Conservation (phyloP, 30 jellyfish, hydroid and myxozoan genomes). For the Pseudorhiza aurosa region DNA sequence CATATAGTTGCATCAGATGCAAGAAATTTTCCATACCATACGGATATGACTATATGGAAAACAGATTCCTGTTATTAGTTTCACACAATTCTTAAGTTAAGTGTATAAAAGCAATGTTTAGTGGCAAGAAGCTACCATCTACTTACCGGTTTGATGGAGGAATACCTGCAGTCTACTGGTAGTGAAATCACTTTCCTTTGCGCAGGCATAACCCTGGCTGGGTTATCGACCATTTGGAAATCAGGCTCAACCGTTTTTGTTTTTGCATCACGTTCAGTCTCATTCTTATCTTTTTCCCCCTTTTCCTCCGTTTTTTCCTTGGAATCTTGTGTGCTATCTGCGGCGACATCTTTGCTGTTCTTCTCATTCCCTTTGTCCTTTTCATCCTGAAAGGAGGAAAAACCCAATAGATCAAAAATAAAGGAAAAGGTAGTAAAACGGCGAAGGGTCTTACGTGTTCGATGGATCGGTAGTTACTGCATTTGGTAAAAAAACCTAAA, state of each 20-base stretch:
- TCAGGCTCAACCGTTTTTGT: constrained; percentile 80
- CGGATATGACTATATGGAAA: no score
- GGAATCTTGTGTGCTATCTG: constrained; percentile 30
- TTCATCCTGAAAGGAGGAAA: constrained; percentile 37
- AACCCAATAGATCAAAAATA: no score
- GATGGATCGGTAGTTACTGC: no score
- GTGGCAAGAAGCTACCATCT: neutral
- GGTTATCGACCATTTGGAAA: constrained; percentile 90
- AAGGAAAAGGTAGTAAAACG: no score
- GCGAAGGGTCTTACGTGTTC: no score
- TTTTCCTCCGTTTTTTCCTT: constrained; percentile 54
- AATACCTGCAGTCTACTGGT: constrained; percentile 73
- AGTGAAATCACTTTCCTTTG: constrained; percentile 75
- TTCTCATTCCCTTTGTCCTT: constrained; percentile 79
- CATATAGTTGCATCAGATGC: no score
- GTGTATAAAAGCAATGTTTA: no score
- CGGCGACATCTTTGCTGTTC: constrained; percentile 44
- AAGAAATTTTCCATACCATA: no score
- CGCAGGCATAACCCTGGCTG: constrained; percentile 97
- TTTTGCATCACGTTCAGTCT: constrained; percentile 39
- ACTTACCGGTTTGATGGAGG: constrained; percentile 84
- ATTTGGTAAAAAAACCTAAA: no score
- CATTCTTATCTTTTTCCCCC: constrained; percentile 56
- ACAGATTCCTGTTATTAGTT: no score
- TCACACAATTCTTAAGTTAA: no score